Evolutionary conservation across 2,888 invertebrate species (phyloP), one percentile per base, ranked within the genome.

Genomic region (Syrphus vitripennis): DNA sequence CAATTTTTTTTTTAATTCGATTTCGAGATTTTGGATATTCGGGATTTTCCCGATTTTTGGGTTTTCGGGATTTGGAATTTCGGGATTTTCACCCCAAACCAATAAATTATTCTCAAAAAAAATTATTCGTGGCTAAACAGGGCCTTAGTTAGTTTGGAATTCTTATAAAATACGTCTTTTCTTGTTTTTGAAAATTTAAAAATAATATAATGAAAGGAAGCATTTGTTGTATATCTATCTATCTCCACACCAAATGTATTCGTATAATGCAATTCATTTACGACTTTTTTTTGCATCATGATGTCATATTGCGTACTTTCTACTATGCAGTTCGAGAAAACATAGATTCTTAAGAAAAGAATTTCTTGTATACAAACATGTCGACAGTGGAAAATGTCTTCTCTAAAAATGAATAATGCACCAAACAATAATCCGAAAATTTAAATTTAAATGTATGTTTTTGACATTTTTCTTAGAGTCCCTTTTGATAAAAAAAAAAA

Each of bases 371-470:
- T 10, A 16, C 19, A 48, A 37, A 40, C n/a, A 48, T 29, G 26
- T 45, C 21, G 26, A 31, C 34, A 29, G 5, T 2, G 67, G n/a
- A 50, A 70, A 70, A 40, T 65, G 37, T 40, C 29, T 12, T 24
- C 42, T 48, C 29, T n/a, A 14, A 26, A 31, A 71, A 65, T 79
- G 65, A 72, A 82, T 77, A 59, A 72, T 77, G 71, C 50, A 59
- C 71, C 59, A 57, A 59, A 40, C 21, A 57, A 53, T 26, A 63
- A 55, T 71, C 65, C 63, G 31, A 77, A 72, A 82, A 82, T 72
- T 82, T 71, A 31, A 77, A 82, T 77, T 82, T 72, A 71, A 77
- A 72, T 82, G n/a, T n/a, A 61, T 45, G 50, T 53, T 82, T 82
- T 71, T 53, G 77, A 82, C 76, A 72, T 48, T 65, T 72, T 53